These are phyloP conservation scores for Musca vetustissima DNA, from an alignment of 1,140 invertebrate species.

Conservation along the genomic window DNA sequence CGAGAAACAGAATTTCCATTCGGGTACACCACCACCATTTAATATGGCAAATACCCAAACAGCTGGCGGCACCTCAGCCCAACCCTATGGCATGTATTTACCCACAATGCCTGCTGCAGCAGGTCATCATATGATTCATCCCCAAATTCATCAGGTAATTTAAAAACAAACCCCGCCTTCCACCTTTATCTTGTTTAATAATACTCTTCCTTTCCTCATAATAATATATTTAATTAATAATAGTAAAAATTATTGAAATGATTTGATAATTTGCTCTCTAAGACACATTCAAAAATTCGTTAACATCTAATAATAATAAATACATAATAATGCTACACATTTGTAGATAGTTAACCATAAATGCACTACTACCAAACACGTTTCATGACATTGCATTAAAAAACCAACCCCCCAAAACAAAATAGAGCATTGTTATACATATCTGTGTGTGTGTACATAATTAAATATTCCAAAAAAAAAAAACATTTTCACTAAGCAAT, in stretches of 20 bases:
- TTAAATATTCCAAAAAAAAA: no score
- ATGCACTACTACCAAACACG: background rate
- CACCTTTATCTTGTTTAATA: background rate
- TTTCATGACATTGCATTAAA: background rate
- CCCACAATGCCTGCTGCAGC: conserved; percentile 69
- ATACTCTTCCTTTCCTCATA: background rate
- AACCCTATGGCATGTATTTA: conserved; percentile 71
- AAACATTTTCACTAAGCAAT: no score
- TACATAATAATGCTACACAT: conserved; percentile 1
- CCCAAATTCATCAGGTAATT: conserved; percentile 72
- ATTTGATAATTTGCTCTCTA: background rate
- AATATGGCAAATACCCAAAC: conserved; percentile 72
- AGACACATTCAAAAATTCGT: background rate
- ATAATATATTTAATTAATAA: no score
- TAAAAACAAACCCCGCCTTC: conserved; percentile 11
- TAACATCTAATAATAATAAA: background rate
- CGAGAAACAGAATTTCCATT: conserved; percentile 83
- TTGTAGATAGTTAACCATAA: conserved; percentile 2
- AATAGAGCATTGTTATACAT: no score
- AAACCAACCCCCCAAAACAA: background rate
- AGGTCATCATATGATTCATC: conserved; percentile 70
- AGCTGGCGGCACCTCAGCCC: conserved; percentile 69
- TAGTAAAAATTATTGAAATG: background rate
- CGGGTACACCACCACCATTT: conserved; percentile 80
- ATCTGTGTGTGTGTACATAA: no score